Evolutionary conservation across 2,888 invertebrate genomes (phyloP), one percentile per base, ranked within the genome.

Genomic region (Brachypalpus laphriformis): DNA sequence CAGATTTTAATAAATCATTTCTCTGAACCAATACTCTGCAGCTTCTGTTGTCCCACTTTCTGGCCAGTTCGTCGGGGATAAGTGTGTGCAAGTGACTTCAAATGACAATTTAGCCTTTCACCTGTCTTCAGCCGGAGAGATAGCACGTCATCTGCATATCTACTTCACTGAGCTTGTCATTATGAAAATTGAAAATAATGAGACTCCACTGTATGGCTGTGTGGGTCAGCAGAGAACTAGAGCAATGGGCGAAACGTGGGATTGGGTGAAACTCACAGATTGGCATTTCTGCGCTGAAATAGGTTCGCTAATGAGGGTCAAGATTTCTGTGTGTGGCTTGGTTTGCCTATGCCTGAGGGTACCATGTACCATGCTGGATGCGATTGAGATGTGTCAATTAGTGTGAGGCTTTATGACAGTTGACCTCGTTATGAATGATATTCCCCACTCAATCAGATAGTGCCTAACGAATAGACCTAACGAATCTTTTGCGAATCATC

Each of bases 181-280:
- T 78, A 80, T 74, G 80, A 65, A 83, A 74, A 74, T 78, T 82
- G 77, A 77, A 80, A 63, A 74, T 78, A 83, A 83, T 83, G 68
- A 78, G 78, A 9, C 11, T 28, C 57, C n/a, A n/a, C 20, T 20
- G 25, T 49, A 34, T 7, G 0, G 2, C 2, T 42, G 68, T 25
- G 37, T 42, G 70, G 70, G 34, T 70, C 51, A 71, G 16, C 28
- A 31, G 9, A 25, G 18, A 42, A n/a, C 31, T 20, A 16, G 14
- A 8, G 45, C 56, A 51, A n/a, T n/a, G n/a, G n/a, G n/a, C n/a
- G n/a, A 66, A 51, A 74, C 42, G 57, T 66, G 66, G 20, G 34
- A 63, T 54, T 51, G 42, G 68, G 20, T 40, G 31, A 59, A 57
- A 56, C 63, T 65, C 37, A 7, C 7, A 40, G 49, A 66, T 66